Conservation (phyloP, 2,113 vertebrate genomes). For the Catharus minimus region DNA sequence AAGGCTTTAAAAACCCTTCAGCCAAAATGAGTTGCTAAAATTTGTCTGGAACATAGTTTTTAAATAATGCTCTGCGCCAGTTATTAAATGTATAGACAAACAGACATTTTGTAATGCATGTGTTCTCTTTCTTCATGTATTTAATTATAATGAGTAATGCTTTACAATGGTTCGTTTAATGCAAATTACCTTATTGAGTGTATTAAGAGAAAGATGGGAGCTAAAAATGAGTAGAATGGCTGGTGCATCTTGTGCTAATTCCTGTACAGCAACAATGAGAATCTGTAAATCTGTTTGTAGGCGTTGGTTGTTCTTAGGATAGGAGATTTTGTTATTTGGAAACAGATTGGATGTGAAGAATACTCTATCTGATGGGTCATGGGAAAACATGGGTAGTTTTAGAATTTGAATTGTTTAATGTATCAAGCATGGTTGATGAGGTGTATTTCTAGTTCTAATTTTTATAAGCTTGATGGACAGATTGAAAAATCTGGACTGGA, state of each 20-base stretch:
- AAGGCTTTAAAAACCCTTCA: background rate
- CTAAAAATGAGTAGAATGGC: background rate
- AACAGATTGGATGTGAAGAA: background rate
- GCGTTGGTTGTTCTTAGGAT: background rate
- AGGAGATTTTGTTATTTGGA: background rate
- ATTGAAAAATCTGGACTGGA: background rate
- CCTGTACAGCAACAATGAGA: background rate
- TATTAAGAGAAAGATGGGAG: background rate
- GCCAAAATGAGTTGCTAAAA: background rate
- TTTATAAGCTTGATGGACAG: background rate
- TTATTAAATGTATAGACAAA: background rate
- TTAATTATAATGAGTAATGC: background rate
- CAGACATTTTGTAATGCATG: background rate
- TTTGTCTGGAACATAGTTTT: background rate
- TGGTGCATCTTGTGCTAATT: background rate
- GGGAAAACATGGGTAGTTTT: background rate
- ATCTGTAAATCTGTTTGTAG: background rate
- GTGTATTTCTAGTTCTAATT: background rate
- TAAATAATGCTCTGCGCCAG: background rate
- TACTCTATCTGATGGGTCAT: background rate
- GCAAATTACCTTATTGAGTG: background rate
- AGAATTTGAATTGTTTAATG: background rate
- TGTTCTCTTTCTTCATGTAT: background rate
- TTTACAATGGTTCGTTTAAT: background rate
- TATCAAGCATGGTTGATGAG: background rate